A percentile compares a stretch with the other conserved stretches of the same genome.
phyloP scores from a whole-genome alignment of 2,888 invertebrate species.

The Nycteola revayana region DNA sequence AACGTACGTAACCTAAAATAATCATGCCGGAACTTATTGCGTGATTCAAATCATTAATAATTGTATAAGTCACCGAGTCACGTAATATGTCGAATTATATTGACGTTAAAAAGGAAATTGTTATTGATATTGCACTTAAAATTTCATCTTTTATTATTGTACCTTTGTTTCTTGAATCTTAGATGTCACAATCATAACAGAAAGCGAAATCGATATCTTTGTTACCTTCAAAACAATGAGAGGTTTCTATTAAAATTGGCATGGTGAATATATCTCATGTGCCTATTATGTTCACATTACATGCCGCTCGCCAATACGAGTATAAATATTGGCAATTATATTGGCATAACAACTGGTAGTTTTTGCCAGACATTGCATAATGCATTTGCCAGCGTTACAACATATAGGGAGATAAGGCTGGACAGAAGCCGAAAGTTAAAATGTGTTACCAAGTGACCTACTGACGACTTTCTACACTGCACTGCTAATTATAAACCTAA shows the following conservation, averaged over 20 bases:
- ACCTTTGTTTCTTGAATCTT: slow-evolving; percentile 8
- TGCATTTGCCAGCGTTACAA: slow-evolving; percentile 55
- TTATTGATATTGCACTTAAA: slow-evolving; percentile 17
- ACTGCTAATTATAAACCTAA: slow-evolving; percentile 47
- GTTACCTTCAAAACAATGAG: slow-evolving; percentile 1
- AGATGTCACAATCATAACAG: slow-evolving; percentile 3
- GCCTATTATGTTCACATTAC: slow-evolving; percentile 17
- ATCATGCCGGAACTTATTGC: slow-evolving; percentile 53
- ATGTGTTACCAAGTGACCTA: slow-evolving; percentile 45
- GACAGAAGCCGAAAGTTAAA: slow-evolving; percentile 30
- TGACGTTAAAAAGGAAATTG: slow-evolving; percentile 12
- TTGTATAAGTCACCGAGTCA: slow-evolving; percentile 52
- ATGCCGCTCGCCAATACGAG: slow-evolving; percentile 21
- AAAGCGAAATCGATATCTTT: slow-evolving; percentile 19
- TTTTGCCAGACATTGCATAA: slow-evolving; percentile 63
- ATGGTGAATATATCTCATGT: neutral
- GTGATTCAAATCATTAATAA: slow-evolving; percentile 54
- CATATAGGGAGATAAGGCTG: slow-evolving; percentile 47
- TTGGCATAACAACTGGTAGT: slow-evolving; percentile 48
- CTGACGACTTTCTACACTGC: slow-evolving; percentile 35
- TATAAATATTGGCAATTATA: slow-evolving; percentile 27
- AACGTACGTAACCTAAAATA: slow-evolving; percentile 38
- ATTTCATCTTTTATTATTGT: slow-evolving; percentile 27
- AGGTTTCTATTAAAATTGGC: too few relatives aligned
- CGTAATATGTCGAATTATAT: slow-evolving; percentile 42